Base-by-base conservation (phyloP, 2,113 vertebrate species). In the Neodontobutis hainanensis region DNA sequence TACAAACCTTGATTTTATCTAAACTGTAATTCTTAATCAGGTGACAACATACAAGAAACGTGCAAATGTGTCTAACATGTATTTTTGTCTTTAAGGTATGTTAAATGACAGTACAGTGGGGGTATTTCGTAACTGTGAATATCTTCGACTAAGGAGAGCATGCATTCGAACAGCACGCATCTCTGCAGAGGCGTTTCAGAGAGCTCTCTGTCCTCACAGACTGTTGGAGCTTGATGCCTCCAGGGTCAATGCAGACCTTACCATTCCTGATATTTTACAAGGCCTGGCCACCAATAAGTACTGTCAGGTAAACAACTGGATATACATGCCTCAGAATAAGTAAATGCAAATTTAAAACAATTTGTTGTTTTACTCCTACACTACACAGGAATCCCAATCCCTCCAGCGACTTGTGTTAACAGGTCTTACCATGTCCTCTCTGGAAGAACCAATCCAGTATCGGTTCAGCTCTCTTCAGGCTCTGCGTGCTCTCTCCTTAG, bases 161-260 rank as follows among this genome's bases (percentile, higher is more conserved):
- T 98, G 95, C 61, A 94, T 99, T 84, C 95, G 95, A 16, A 98
- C 95, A 16, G 97, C 97, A 0, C 96, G 97, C 4, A 99, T 99
- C 82, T 99, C 97, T 0, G 95, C 97, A 0, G 96, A 98, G 87
- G 97, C 97, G 62, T 99, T 99, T 81, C 92, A 94, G 83, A 95
- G 95, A 67, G 95, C 95, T 0, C 93, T 99, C 56, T 99, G 97
- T 84, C 94, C 95, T 36, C 97, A 99, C 87, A 95, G 96, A 27
- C 89, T 99, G 75, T 91, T 98, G 53, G 97, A 99, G 85, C 93
- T 99, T 11, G 96, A 99, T 53, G 96, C 97, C 6, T 94, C 97
- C 0, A 94, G 95, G 19, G 96, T 99, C 71, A 99, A 99, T 6
- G 96, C 96, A 14, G 97, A 99, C 73, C 96, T 99, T 79, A 98